Evolutionary conservation across 1,140 invertebrate genomes (phyloP), one percentile per base, ranked within the genome.

Genomic region (Euura saliciscinereae): DNA sequence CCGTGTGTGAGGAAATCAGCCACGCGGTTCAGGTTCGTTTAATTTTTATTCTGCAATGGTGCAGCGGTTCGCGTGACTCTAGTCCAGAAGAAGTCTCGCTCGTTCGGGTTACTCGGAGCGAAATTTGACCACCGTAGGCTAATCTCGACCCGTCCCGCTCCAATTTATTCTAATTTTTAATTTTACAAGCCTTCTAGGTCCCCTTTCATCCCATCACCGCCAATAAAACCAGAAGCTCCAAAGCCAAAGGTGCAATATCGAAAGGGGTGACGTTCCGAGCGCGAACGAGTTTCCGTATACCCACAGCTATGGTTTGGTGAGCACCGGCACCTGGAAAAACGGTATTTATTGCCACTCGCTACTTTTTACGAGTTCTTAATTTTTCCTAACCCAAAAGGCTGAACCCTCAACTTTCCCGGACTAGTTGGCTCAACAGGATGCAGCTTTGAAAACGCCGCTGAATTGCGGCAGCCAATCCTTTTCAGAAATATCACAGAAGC

Each of bases 311-410:
- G 28, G 28, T 28, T 28, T 28, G 28, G 28, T 28, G 28, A 28
- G 28, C 28, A 28, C 1, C 28, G 28, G 28, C 28, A 28, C 28
- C 28, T 84, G 83, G 84, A 79, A 78, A 80, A 84, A 82, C 81
- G 80, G 83, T 79, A 86, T 86, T 86, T 85, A 86, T 85, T 83
- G 83, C 82, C 75, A 72, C 76, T 78, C 79, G 76, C 78, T 77
- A 79, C 80, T 80, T 80, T 86, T 85, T 82, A 86, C 80, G 84
- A 78, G 75, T 81, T 82, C 82, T 84, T 85, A 82, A 85, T 84
- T 85, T 82, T 76, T 80, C 74, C 28, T 28, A 28, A 28, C 28
- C 28, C 28, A 28, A 28, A 28, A 28, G 28, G 28, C 28, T 28
- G 28, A 64, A 71, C 72, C 67, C 64, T 66, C 65, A 64, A 68